phyloP scores from a whole-genome alignment of 2,797 vertebrate genomes.

The Heliangelus exortis region DNA sequence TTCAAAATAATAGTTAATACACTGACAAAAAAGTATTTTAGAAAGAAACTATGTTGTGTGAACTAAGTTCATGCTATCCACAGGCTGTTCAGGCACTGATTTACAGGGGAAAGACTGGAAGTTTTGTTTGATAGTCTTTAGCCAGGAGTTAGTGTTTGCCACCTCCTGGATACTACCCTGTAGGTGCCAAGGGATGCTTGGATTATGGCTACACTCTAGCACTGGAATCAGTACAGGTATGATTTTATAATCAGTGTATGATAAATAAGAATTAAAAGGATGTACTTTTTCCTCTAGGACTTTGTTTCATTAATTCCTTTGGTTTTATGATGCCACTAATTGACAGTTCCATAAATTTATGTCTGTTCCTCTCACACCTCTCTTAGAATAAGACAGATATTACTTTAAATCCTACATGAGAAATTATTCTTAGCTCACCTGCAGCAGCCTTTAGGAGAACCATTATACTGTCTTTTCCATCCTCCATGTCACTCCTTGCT shows the following conservation, averaged over 20 bases:
- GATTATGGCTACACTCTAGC: neutral
- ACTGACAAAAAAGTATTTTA: neutral
- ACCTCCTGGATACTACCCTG: neutral
- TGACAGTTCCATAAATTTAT: neutral
- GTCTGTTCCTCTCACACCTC: neutral
- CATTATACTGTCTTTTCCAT: neutral
- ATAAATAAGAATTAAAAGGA: neutral
- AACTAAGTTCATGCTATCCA: neutral
- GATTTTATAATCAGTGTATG: neutral
- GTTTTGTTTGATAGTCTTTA: neutral
- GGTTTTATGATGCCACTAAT: neutral
- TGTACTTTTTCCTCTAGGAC: neutral
- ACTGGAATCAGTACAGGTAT: rapidly evolving
- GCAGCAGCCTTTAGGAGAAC: neutral
- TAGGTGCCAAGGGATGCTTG: neutral
- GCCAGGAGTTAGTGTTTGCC: neutral
- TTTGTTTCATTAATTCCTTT: neutral
- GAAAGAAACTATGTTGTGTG: neutral
- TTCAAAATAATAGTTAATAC: neutral
- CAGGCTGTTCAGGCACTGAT: neutral
- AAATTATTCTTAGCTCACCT: neutral
- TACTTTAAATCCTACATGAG: neutral
- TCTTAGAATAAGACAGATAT: neutral
- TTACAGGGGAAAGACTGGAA: neutral
- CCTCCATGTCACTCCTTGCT: neutral